These are phyloP conservation scores for Pomatostomus ruficeps DNA, from an alignment of 2,113 vertebrate species.

Conservation along the genomic window DNA sequence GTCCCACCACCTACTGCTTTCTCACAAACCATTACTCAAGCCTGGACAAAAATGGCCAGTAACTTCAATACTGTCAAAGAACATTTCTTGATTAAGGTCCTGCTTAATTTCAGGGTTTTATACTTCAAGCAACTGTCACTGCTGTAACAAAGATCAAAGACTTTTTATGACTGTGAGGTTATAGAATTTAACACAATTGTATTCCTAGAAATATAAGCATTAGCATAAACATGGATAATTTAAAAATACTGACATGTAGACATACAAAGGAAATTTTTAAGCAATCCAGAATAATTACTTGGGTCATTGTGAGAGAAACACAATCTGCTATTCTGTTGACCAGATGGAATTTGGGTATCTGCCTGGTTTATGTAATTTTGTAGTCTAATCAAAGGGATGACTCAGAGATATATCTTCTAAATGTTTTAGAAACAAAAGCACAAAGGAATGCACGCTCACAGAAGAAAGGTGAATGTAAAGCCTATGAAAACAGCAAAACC, in stretches of 20 bases:
- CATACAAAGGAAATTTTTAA: neutral
- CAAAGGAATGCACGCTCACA: neutral
- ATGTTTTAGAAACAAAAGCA: neutral
- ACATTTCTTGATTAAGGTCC: neutral
- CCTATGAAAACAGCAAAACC: neutral
- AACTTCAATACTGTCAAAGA: neutral
- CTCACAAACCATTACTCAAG: neutral
- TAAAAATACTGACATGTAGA: neutral
- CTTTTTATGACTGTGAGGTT: neutral
- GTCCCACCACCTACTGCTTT: neutral
- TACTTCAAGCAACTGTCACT: neutral
- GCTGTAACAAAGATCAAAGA: neutral
- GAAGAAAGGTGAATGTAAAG: neutral
- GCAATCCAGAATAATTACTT: neutral
- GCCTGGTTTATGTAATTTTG: neutral
- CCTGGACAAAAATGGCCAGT: neutral
- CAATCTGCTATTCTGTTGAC: neutral
- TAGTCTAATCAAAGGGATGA: neutral
- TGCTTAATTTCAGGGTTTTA: neutral
- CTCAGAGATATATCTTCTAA: neutral
- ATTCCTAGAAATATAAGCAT: neutral
- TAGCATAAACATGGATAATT: neutral
- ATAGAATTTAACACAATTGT: neutral
- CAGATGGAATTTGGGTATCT: neutral
- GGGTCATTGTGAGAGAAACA: neutral